Percentiles rank a stretch among this genome's conserved stretches.
Conservation (phyloP, 2,888 invertebrate genomes). For the Papilio protenor region DNA sequence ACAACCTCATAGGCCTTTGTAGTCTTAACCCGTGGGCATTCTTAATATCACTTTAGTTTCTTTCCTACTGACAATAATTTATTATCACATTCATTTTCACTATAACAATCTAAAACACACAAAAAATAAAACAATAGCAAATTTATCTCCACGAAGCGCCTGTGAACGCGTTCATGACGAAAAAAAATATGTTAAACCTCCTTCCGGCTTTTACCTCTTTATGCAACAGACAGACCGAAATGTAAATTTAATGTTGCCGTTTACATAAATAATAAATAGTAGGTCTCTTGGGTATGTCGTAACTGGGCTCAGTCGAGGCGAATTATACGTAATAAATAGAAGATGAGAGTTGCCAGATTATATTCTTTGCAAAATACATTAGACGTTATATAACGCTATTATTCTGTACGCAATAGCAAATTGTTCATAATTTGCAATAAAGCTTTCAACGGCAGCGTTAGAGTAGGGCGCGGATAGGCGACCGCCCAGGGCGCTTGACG, state of each 20-base stretch:
- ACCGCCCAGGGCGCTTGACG: no score
- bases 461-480: no score
- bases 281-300: constrained; percentile 32
- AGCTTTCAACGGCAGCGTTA: no score
- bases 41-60: not conserved
- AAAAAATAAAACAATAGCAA: constrained; percentile 15
- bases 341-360: constrained; percentile 18
- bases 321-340: constrained; percentile 43
- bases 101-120: constrained; percentile 9
- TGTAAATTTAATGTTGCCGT: constrained; percentile 56
- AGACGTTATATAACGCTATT: constrained; percentile 30
- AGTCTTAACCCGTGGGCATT: not conserved
- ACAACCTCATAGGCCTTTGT: not conserved
- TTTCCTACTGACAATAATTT: not conserved
- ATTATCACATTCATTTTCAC: not conserved
- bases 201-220: constrained; percentile 50
- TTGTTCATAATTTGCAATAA: not conserved
- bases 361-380: constrained; percentile 20
- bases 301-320: constrained; percentile 26
- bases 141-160: not conserved
- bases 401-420: constrained; percentile 12
- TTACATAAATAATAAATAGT: constrained; percentile 57
- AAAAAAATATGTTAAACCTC: constrained; percentile 42
- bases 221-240: constrained; percentile 53
- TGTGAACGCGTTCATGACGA: constrained; percentile 17